Percentiles rank a stretch among this genome's conserved stretches.
phyloP scores from a whole-genome alignment of 2,113 vertebrate species.

The Heterocephalus glaber region DNA sequence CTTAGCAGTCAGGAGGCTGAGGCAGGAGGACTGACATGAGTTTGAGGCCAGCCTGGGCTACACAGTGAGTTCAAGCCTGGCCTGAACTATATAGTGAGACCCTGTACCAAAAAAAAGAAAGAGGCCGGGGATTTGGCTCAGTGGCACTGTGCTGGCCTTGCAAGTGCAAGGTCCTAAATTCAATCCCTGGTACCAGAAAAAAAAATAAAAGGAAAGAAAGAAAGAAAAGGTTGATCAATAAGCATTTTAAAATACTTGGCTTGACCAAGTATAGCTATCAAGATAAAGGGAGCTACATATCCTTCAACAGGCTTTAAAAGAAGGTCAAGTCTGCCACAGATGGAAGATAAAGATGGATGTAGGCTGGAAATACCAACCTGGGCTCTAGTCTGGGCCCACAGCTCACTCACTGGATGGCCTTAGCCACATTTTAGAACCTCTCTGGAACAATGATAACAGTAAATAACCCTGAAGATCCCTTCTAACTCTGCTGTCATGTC shows the following conservation, averaged over 20 bases:
- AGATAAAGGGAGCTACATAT: not conserved
- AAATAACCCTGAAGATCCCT: not conserved
- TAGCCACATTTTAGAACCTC: not conserved
- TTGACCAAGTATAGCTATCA: slow-evolving; percentile 15
- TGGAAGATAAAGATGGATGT: not conserved
- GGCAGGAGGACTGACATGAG: too few relatives aligned
- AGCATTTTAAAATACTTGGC: not conserved
- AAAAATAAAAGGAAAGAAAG: not conserved
- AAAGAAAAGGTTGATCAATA: not conserved
- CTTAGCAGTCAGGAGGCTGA: too few relatives aligned
- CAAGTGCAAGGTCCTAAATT: too few relatives aligned
- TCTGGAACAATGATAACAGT: slow-evolving; percentile 3
- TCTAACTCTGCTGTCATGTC: not conserved
- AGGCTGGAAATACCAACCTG: not conserved
- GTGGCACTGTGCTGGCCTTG: too few relatives aligned
- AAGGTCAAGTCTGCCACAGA: not conserved
- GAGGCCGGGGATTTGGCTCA: too few relatives aligned
- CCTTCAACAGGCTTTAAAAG: slow-evolving; percentile 20
- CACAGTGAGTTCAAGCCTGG: too few relatives aligned
- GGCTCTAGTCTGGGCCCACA: not conserved
- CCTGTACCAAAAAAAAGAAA: too few relatives aligned
- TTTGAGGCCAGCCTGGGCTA: too few relatives aligned
- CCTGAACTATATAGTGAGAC: too few relatives aligned
- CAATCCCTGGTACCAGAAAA: too few relatives aligned
- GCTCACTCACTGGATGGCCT: not conserved